Conservation (phyloP, 2,113 vertebrate species). For the Petrocephalus microphthalmus region DNA sequence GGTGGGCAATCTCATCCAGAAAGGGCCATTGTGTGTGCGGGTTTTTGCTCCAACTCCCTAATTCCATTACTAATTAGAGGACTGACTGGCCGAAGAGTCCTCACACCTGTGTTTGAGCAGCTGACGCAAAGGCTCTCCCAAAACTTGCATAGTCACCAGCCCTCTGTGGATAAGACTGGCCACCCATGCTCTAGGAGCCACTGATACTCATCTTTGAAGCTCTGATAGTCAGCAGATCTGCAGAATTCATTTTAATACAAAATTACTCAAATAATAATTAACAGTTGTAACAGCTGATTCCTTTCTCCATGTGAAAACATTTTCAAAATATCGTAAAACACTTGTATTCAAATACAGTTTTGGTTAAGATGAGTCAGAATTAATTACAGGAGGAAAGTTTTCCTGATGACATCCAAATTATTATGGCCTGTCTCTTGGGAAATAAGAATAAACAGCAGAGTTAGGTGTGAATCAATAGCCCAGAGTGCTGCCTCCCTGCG, state of each 20-base stretch:
- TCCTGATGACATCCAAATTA: conserved; percentile 44
- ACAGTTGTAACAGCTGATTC: background rate
- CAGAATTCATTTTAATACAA: background rate
- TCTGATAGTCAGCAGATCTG: background rate
- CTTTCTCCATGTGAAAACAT: background rate
- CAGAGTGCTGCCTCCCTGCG: conserved; percentile 58
- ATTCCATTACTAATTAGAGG: too few species aligned
- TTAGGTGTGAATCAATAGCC: conserved; percentile 65
- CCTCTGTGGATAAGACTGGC: too few species aligned
- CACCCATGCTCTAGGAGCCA: background rate
- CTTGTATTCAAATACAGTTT: conserved; percentile 5
- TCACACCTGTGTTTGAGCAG: too few species aligned
- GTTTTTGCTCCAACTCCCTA: too few species aligned
- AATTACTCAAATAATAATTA: background rate
- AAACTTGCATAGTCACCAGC: too few species aligned
- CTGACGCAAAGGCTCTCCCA: too few species aligned
- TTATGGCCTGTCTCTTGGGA: conserved; percentile 52
- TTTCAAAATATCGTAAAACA: background rate
- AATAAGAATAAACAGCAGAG: conserved; percentile 49
- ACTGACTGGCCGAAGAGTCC: too few species aligned
- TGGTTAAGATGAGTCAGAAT: conserved; percentile 20
- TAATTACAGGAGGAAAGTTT: conserved; percentile 40
- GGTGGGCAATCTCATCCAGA: too few species aligned
- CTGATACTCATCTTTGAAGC: background rate
- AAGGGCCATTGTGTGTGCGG: too few species aligned